Conservation (phyloP, 2,888 invertebrate genomes). For the Cantharis lateralis region DNA sequence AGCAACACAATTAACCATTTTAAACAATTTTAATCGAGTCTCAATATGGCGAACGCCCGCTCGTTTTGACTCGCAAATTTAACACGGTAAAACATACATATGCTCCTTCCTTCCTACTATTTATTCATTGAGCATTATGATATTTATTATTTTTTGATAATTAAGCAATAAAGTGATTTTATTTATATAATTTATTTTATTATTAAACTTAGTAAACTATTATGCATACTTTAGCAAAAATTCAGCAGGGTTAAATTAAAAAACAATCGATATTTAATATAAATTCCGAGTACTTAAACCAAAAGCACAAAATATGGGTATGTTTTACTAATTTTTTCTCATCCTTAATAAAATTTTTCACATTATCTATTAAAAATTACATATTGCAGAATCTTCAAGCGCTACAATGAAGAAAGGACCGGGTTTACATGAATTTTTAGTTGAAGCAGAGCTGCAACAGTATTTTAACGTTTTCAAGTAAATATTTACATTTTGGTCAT, state of each 20-base stretch:
- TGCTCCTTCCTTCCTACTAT: too few relatives aligned
- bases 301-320: not conserved
- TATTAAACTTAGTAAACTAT: constrained; percentile 2
- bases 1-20: too few relatives aligned
- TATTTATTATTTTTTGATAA: constrained; percentile 17
- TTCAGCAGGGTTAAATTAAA: not conserved
- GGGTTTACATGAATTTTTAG: constrained; percentile 86
- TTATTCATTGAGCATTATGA: too few relatives aligned
- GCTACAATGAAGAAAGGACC: constrained; percentile 60
- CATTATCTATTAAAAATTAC: not conserved
- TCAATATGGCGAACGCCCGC: too few relatives aligned
- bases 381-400: constrained; percentile 37
- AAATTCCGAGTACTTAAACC: not conserved
- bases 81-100: too few relatives aligned
- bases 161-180: constrained; percentile 29
- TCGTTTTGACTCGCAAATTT: too few relatives aligned
- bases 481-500: constrained; percentile 42
- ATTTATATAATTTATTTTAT: constrained; percentile 19
- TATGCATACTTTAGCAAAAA: constrained; percentile 11
- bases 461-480: constrained; percentile 82
- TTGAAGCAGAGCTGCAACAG: constrained; percentile 92
- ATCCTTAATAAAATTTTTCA: not conserved
- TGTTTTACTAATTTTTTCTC: not conserved
- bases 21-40: too few relatives aligned
- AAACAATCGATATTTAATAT: not conserved